Evolutionary conservation across 2,797 vertebrate species (phyloP), one percentile per base, ranked within the genome.

Genomic region (Eidolon dupreanum): DNA sequence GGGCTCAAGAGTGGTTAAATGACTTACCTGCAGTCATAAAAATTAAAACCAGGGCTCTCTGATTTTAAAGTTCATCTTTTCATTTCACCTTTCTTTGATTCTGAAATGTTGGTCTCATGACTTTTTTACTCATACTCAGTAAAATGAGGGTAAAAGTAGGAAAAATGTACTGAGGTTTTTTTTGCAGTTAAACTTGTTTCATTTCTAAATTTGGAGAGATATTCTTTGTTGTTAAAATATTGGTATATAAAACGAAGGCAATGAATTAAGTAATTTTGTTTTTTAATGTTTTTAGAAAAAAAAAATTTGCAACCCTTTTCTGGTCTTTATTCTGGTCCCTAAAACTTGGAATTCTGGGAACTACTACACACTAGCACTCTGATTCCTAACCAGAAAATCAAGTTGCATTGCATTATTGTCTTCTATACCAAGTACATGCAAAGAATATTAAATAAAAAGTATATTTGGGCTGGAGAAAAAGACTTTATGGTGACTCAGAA

Each of bases 221-320:
- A 20, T 43, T 41, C 24, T 92, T 57, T 86, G 31, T 93, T 93
- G 24, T 87, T 95, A 88, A 95, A 93, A 55, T 70, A 55, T 16
- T 28, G 65, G 26, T 7, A n/a, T 41, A 31, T 43, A 38, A 61
- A 75, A 46, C 51, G 36, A 73, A 43, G 31, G 24, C 22, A 66
- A 4, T 82, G 31, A 82, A 74, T 24, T 41, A 70, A 17, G 28
- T 66, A 79, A 36, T 78, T 65, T 85, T 57, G 24, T 61, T 36
- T 59, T 87, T 38, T 66, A 82, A 49, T 66, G 49, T 71, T 96
- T 57, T 94, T 71, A n/a, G 28, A 11, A 46, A 71, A 91, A 91
- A 46, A 26, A 89, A 88, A 59, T 24, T 38, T 71, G 17, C 28
- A 38, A 8, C 28, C 4, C 11, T 46, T 88, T 65, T 20, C 55